Evolutionary conservation across 2,888 invertebrate genomes (phyloP), one percentile per base, ranked within the genome.

Genomic region (Apocheima hispidaria): DNA sequence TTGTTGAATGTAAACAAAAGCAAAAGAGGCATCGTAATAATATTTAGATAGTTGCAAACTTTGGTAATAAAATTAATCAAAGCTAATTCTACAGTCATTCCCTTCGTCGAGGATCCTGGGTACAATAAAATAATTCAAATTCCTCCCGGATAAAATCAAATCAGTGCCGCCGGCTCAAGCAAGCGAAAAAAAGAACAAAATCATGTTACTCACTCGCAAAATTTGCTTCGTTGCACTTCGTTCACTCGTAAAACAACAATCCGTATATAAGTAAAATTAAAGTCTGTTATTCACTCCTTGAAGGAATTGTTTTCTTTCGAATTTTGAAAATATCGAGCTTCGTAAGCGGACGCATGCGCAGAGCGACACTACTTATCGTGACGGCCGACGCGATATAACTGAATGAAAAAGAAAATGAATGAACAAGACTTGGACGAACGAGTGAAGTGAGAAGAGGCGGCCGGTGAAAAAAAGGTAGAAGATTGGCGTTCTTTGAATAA

Each of bases 161-260:
- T 84, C 83, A 80, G 79, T 75, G 74, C 76, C 81, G 77, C 80
- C 79, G 84, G 79, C 80, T 74, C 75, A 69, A 72, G 82, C 83
- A 82, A 81, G 87, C 85, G 79, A 86, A 83, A 84, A 83, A 81
- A 53, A 77, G 73, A 4, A 80, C n/a, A 72, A 78, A 80, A 82
- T 81, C 77, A 75, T 71, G 69, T 68, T 81, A 91, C 91, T 90
- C 76, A 91, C 91, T 81, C 70, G 80, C 77, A 84, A 89, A 84
- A 63, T 48, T 57, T 48, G 61, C 56, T 83, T 84, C 82, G 83
- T 78, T 82, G 84, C 82, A 86, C 84, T 81, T 59, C 59, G 35
- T 62, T 52, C 70, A 68, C 72, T 66, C 54, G 64, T 59, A 57
- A n/a, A n/a, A 69, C 66, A 74, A 68, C 51, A 44, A 60, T 52